These are phyloP conservation scores for Amblyraja radiata DNA, from an alignment of 2,797 vertebrate species.

Conservation along the genomic window DNA sequence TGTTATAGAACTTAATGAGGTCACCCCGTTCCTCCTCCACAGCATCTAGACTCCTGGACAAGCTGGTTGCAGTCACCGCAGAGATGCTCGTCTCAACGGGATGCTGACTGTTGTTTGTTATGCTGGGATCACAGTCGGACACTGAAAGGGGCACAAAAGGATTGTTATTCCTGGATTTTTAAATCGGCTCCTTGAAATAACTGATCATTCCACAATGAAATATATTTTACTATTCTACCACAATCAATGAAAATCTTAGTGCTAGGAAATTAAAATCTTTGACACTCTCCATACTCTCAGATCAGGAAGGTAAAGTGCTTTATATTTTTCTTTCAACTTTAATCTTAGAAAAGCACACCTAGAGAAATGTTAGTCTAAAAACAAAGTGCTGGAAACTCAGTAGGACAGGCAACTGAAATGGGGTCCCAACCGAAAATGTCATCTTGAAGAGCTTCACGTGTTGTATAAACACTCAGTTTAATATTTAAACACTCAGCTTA, in stretches of 20 bases:
- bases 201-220: background rate
- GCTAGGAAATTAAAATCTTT: too few species aligned
- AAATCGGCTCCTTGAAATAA: background rate
- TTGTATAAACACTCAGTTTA: too few species aligned
- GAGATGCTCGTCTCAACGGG: background rate
- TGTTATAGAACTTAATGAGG: constrained; percentile 93
- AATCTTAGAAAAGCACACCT: background rate
- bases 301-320: background rate
- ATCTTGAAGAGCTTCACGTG: too few species aligned
- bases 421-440: too few species aligned
- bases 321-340: background rate
- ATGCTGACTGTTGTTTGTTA: background rate
- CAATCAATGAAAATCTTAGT: background rate
- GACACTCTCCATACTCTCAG: too few species aligned
- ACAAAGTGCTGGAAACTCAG: too few species aligned
- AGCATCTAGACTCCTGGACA: constrained; percentile 45
- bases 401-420: too few species aligned
- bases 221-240: background rate
- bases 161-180: background rate
- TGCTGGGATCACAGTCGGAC: background rate
- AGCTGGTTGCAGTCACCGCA: constrained; percentile 40
- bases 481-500: too few species aligned
- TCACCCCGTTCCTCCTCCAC: constrained; percentile 75
- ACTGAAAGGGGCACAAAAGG: constrained; percentile 4
- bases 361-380: background rate